Base-by-base conservation (phyloP, 2,888 invertebrate genomes). In the Oscheius sp. region DNA sequence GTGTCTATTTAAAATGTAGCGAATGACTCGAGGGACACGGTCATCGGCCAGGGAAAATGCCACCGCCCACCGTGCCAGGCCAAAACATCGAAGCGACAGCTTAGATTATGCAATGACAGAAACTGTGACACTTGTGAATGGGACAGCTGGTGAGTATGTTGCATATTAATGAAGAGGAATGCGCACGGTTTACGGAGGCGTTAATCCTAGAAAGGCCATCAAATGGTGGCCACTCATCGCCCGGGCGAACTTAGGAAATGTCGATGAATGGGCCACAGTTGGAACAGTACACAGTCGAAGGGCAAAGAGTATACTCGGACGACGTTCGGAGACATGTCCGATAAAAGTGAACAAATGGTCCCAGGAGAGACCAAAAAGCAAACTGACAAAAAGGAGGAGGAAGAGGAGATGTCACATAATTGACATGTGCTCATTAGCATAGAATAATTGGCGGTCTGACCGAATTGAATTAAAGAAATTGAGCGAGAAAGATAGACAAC, bases 381-480 rank as follows among this genome's bases (percentile, higher is more conserved):
- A 61, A 61, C 61, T 61, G 61, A 18, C 61, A 61, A 61, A 61
- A 43, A 61, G 18, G 41, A 43, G 1, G n/a, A 61, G 43, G 41
- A 18, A n/a, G 23, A 12, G 41, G 45, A n/a, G 43, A 35, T 35
- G 35, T 35, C 35, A 13, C 41, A 61, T 41, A 61, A 61, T 61
- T 43, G 61, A 61, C 43, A 61, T 18, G 61, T 43, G 61, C 61
- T 61, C 61, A 61, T 61, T 61, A 61, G 61, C 41, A 61, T 41
- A 61, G 45, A 61, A 43, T 43, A 61, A 43, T 61, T 43, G 61
- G 18, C 43, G 45, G 43, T 41, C 41, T 43, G 43, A 18, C 21
- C 18, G n/a, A 45, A 61, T 61, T 45, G 61, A 61, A 61, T 61
- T 61, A 41, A 41, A 7, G 61, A 61, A 61, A 61, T 61, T 61